Conservation (phyloP, 2,888 invertebrate genomes). For the Monoplex corrugatus region DNA sequence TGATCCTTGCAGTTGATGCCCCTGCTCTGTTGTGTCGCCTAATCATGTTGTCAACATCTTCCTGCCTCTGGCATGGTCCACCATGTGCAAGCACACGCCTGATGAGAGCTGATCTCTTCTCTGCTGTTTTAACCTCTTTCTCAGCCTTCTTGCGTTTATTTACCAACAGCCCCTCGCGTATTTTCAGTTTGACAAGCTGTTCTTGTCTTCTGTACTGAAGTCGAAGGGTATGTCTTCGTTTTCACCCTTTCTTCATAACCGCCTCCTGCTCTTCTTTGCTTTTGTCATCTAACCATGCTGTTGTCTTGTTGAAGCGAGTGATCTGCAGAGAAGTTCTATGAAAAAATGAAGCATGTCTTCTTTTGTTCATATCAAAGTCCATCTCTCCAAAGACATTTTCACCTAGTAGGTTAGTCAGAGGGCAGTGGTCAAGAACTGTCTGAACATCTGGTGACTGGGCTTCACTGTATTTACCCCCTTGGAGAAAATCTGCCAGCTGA, state of each 20-base stretch:
- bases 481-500: slow-evolving; percentile 34
- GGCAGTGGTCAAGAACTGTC: slow-evolving; percentile 29
- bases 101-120: neutral
- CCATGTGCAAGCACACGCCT: neutral
- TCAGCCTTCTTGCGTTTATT: neutral
- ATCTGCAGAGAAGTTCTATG: neutral
- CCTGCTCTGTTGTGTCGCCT: neutral
- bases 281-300: slow-evolving; percentile 23
- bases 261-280: neutral
- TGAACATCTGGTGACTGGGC: slow-evolving; percentile 8
- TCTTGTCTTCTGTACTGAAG: neutral
- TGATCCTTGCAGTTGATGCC: too few relatives aligned
- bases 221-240: neutral
- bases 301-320: slow-evolving; percentile 23
- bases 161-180: slow-evolving; percentile 13
- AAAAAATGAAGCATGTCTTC: neutral
- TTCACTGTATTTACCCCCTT: slow-evolving; percentile 19
- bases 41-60: neutral
- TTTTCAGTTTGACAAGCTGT: neutral
- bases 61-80: neutral
- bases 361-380: slow-evolving; percentile 38
- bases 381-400: slow-evolving; percentile 41
- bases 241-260: neutral
- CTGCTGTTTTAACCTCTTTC: neutral
- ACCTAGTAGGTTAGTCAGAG: slow-evolving; percentile 32